Base-by-base conservation (phyloP, 2,888 invertebrate species). In the Aphidoletes aphidimyza region DNA sequence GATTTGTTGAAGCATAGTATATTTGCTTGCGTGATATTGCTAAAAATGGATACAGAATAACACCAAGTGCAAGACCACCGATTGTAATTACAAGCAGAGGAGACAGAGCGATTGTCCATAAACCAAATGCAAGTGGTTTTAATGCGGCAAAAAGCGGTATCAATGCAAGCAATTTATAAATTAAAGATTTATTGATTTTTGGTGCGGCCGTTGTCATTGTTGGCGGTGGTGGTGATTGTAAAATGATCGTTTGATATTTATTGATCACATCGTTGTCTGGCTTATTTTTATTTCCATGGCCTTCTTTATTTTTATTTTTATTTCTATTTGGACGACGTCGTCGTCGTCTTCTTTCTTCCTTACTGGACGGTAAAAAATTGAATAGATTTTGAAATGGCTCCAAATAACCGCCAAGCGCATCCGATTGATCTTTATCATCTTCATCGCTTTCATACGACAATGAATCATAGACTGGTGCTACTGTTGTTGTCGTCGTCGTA, bases 11-110 rank as follows among this genome's bases (percentile, higher is more conserved):
- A n/a, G 59, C 30, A 11, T 83, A 37, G 19, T 30, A 19, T 11
- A 84, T 78, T 83, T 83, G 83, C 14, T 34, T 30, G 14, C 81
- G 30, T 2, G 85, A 90, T 0, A 94, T 92, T 85, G 93, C 90
- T 86, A 92, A 91, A 92, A 92, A 94, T 0, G 94, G 94, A 85
- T 94, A 92, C 86, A 94, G 89, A 81, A 93, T 91, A 0, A 93
- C 91, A 0, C 93, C 91, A 22, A 93, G 88, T 0, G 93, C 92
- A 19, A 94, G 92, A 0, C 92, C 91, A 0, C 93, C 92, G 0
- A 93, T 92, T 84, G 94, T 91, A 54, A 94, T 89, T 84, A 94
- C 90, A 0, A 92, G 92, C 83, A 94, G 88, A 0, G 94, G 94
- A 0, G 94, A 92, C 83, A 94, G 89, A 84, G 93, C 88, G 87